Conservation (phyloP, 2,113 vertebrate genomes). For the Propithecus coquereli region DNA sequence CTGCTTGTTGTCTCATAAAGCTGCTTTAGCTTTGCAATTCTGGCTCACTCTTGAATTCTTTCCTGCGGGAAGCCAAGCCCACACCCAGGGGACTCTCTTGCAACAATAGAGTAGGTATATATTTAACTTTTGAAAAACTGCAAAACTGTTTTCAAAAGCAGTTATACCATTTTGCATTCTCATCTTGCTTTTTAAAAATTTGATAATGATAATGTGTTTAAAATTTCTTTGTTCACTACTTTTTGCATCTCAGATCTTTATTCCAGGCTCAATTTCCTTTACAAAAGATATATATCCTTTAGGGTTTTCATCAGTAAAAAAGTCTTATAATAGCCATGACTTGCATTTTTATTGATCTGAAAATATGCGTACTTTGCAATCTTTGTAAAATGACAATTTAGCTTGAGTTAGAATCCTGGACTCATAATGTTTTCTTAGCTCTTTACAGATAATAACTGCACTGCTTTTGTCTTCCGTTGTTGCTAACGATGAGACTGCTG, state of each 20-base stretch:
- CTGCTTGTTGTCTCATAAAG: too few species aligned
- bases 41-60: too few species aligned
- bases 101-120: not conserved
- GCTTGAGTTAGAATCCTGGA: not conserved
- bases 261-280: not conserved
- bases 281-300: not conserved
- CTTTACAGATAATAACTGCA: not conserved
- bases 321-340: not conserved
- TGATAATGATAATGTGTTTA: not conserved
- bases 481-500: not conserved
- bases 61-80: too few species aligned
- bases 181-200: not conserved
- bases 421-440: not conserved
- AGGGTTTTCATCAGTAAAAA: not conserved
- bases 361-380: not conserved
- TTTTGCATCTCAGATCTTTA: not conserved
- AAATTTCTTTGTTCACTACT: not conserved
- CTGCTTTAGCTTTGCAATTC: too few species aligned
- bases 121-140: not conserved
- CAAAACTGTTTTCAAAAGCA: not conserved
- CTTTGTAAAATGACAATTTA: not conserved
- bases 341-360: not conserved
- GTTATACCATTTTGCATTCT: not conserved
- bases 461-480: not conserved
- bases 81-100: too few species aligned